phyloP scores from a whole-genome alignment of 1,140 invertebrate species.

The Microplitis mediator region DNA sequence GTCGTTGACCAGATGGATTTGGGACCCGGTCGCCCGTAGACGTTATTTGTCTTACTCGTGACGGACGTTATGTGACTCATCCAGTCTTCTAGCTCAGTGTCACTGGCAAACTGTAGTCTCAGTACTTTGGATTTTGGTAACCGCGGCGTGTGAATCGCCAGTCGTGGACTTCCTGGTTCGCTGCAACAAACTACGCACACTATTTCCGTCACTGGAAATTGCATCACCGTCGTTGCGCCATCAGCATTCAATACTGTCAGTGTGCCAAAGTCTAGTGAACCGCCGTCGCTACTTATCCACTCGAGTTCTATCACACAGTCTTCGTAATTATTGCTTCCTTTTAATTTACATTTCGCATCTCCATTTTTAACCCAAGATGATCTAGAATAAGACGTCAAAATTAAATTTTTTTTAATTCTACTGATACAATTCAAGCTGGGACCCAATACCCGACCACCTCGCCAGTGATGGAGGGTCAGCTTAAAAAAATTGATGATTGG shows the following conservation, averaged over 20 bases:
- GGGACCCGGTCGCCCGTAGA: conserved; percentile 70
- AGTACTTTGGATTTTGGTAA: conserved; percentile 64
- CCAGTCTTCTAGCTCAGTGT: conserved; percentile 87
- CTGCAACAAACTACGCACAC: conserved; percentile 76
- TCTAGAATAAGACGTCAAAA: conserved; percentile 42
- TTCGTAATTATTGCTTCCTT: conserved; percentile 67
- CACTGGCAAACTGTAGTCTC: conserved; percentile 76
- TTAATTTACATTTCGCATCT: conserved; percentile 73
- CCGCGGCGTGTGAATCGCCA: conserved; percentile 74
- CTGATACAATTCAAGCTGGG: too few species aligned
- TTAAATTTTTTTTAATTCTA: conserved; percentile 13
- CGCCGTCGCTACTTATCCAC: conserved; percentile 69
- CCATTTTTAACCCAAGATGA: conserved; percentile 83
- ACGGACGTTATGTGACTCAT: conserved; percentile 76
- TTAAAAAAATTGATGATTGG: conserved; percentile 35
- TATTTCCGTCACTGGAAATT: conserved; percentile 73
- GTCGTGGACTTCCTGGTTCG: conserved; percentile 75
- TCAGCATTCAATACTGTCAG: conserved; percentile 78
- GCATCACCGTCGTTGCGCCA: conserved; percentile 72
- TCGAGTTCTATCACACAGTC: conserved; percentile 83
- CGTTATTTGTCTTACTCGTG: conserved; percentile 73
- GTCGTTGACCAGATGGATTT: conserved; percentile 81
- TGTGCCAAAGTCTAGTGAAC: conserved; percentile 72
- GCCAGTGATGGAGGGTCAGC: too few species aligned
- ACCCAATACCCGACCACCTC: too few species aligned